phyloP scores from a whole-genome alignment of 2,113 vertebrate genomes.

The Origma solitaria region DNA sequence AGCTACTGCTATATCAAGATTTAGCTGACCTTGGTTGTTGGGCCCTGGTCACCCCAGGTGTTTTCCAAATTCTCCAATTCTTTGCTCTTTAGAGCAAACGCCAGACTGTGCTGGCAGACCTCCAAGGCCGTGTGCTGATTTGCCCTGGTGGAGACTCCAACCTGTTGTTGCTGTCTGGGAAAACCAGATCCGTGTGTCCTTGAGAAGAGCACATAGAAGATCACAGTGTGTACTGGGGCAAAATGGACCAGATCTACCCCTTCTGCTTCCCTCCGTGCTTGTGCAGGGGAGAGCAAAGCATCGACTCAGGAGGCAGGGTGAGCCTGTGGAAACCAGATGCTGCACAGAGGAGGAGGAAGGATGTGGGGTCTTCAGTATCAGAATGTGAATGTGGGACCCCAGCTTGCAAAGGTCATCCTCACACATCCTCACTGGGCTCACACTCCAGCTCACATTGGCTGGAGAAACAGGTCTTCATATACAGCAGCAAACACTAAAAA shows the following conservation, averaged over 20 bases:
- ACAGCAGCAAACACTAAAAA: not conserved
- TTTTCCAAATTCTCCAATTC: not conserved
- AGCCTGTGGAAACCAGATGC: not conserved
- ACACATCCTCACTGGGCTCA: not conserved
- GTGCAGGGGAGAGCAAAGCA: not conserved
- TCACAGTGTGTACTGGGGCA: not conserved
- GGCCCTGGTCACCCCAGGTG: not conserved
- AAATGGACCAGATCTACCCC: not conserved
- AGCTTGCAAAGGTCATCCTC: not conserved
- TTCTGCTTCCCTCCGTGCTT: not conserved
- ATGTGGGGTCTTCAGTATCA: not conserved
- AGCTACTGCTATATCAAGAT: not conserved
- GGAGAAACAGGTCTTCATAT: not conserved
- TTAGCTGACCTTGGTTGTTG: not conserved
- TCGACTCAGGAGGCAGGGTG: rapidly evolving
- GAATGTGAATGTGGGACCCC: not conserved
- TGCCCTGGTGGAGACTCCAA: not conserved
- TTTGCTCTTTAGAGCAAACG: not conserved
- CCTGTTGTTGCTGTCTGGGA: not conserved
- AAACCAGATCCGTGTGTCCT: not conserved
- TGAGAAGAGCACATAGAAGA: not conserved
- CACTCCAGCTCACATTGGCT: not conserved
- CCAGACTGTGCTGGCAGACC: not conserved
- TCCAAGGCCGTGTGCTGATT: not conserved
- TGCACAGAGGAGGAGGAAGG: not conserved